Percentiles rank a stretch among this genome's conserved stretches.
Evolutionary conservation across 2,113 vertebrate genomes (phyloP).

Genomic region (Cheirogaleus medius): DNA sequence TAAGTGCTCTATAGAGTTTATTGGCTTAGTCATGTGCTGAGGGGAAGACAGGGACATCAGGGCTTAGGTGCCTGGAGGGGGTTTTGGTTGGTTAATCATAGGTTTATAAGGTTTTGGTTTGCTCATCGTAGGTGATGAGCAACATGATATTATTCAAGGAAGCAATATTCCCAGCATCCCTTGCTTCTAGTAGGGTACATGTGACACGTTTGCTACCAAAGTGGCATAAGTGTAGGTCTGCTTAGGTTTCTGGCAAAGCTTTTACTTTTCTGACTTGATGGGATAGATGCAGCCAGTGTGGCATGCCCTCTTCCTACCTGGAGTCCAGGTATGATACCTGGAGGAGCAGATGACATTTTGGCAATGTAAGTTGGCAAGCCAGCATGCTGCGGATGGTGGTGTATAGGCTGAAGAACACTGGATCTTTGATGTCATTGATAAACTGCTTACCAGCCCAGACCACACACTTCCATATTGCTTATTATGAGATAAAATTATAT

Average conservation of each 20-base stretch:
- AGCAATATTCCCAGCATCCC: not conserved
- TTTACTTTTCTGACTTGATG: not conserved
- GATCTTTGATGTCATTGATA: not conserved
- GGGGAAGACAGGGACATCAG: not conserved
- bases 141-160: not conserved
- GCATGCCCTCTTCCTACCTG: not conserved
- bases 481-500: not conserved
- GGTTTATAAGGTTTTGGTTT: not conserved
- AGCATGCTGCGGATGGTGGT: not conserved
- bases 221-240: not conserved
- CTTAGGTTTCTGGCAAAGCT: not conserved
- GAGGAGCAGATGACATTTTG: not conserved
- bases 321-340: not conserved
- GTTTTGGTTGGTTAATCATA: not conserved
- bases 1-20: not conserved
- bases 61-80: not conserved
- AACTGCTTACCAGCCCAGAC: not conserved
- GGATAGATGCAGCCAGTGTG: too few species aligned
- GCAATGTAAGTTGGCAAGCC: not conserved
- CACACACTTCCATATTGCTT: not conserved
- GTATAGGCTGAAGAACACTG: not conserved
- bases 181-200: not conserved
- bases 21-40: not conserved
- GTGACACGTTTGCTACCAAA: not conserved
- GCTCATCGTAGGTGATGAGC: not conserved